Base-by-base conservation (phyloP, 2,888 invertebrate species). In the Orthosia cruda region DNA sequence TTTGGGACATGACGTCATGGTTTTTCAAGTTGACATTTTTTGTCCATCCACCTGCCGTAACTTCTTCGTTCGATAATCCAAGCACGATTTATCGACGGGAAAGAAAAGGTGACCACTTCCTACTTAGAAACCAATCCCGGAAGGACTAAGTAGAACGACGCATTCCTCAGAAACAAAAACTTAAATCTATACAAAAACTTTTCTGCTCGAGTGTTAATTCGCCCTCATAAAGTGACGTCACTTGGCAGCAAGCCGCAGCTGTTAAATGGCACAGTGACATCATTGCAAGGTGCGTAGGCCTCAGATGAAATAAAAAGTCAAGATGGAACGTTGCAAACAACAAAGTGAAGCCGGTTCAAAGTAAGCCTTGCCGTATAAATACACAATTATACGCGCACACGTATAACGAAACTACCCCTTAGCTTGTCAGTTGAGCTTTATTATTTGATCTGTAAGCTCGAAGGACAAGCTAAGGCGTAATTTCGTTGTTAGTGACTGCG, bases 141-240 rank as follows among this genome's bases (percentile, higher is more conserved):
- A 67, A 81, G 55, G 50, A 57, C 32, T 20, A 65, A 71, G 4
- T 69, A 61, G 58, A 63, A 64, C n/a, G n/a, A n/a, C 45, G 52
- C 71, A 77, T 78, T 0, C 58, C 40, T 23, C n/a, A 67, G 23
- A 57, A 65, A 61, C 50, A 57, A 73, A 77, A 76, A 59, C 55
- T 50, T n/a, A n/a, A n/a, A 55, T 52, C 66, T 3, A 57, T 7
- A 57, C 63, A 71, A 81, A 83, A 80, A 83, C 55, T 78, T 74
- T 76, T 64, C 16, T 59, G 72, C 62, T 50, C 71, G 66, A 74
- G 70, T 83, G 79, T 73, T 87, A 83, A 87, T 85, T 89, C 87
- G 85, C 85, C 86, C 86, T 88, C 90, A 86, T 90, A 87, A 89
- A 87, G 74, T 95, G 92, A 95, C 94, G 95, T 95, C 92, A 95